A percentile compares a stretch with the other conserved stretches of the same genome.
Evolutionary conservation across 2,888 invertebrate genomes (phyloP).

Genomic region (Troilus luridus): DNA sequence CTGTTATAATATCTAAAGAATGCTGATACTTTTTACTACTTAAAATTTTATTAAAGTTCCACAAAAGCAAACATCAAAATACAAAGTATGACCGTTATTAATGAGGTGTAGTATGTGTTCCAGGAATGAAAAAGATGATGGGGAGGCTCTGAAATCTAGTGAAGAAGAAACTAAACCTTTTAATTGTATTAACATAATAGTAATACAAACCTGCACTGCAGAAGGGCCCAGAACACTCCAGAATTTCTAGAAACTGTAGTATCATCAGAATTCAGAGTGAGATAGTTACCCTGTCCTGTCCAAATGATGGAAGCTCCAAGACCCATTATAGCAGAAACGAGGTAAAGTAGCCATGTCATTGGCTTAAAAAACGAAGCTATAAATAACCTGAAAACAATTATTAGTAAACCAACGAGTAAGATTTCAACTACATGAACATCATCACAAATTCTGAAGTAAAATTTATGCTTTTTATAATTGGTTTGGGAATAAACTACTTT

Average conservation of each 20-base stretch:
- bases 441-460: background rate
- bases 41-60: too few relatives aligned
- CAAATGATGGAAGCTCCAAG: conserved; percentile 94
- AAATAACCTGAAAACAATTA: conserved; percentile 80
- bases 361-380: conserved; percentile 91
- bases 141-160: background rate
- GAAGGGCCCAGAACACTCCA: conserved; percentile 96
- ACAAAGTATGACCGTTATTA: background rate
- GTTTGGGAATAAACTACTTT: too few relatives aligned
- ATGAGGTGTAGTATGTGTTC: background rate
- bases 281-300: conserved; percentile 95
- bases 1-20: background rate
- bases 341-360: conserved; percentile 85
- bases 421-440: background rate
- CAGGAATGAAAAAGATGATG: background rate
- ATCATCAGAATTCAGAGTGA: conserved; percentile 90
- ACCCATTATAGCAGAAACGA: conserved; percentile 88
- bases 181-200: background rate
- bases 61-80: background rate
- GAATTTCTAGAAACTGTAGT: conserved; percentile 94
- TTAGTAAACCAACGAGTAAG: background rate
- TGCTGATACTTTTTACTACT: too few relatives aligned
- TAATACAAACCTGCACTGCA: conserved; percentile 82
- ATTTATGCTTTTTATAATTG: background rate
- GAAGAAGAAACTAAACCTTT: background rate